These are phyloP conservation scores for Perognathus longimembris DNA, from an alignment of 2,113 vertebrate species.

Conservation along the genomic window DNA sequence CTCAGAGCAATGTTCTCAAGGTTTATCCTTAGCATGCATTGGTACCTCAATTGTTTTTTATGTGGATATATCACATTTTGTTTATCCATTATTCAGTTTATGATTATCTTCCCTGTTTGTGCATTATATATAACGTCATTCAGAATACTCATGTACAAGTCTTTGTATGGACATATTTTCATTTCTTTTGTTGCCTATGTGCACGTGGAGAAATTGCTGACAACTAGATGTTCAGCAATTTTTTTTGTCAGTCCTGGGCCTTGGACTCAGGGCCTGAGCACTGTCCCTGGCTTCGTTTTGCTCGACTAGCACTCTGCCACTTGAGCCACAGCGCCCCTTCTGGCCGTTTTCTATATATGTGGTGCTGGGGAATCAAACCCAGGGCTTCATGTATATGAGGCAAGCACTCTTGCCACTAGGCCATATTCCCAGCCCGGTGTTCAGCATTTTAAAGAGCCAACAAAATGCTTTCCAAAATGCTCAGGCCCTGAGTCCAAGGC, in stretches of 20 bases:
- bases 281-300: no score
- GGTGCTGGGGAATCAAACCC: no score
- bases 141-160: not conserved
- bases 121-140: not conserved
- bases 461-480: conserved; percentile 33
- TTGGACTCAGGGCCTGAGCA: no score
- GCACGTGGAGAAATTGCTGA: not conserved
- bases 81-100: not conserved
- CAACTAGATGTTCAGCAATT: not conserved
- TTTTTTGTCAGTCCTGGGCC: no score
- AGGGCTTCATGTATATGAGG: no score
- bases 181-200: not conserved
- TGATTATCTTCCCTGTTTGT: not conserved
- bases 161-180: not conserved
- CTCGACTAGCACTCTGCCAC: no score
- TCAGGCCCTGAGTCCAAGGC: no score
- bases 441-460: conserved; percentile 5
- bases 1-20: not conserved
- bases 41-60: not conserved
- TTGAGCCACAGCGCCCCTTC: no score
- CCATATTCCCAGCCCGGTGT: no score
- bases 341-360: no score
- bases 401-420: no score
- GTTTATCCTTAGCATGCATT: not conserved
- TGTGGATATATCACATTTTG: not conserved